Evolutionary conservation across 2,888 invertebrate genomes (phyloP).

Genomic region (Nemapogon koenigi): DNA sequence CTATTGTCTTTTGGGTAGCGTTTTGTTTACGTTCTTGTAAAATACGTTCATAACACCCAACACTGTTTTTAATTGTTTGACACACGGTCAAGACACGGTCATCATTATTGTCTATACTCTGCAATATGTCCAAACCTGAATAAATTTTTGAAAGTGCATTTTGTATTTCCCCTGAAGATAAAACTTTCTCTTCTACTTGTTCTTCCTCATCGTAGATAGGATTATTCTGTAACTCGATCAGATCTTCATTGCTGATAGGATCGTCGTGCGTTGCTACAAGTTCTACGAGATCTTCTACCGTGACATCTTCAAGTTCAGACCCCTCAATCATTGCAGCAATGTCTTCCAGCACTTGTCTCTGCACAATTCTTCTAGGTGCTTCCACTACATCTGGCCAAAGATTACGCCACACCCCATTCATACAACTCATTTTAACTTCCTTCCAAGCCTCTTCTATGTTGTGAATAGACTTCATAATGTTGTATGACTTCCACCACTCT

Average conservation of each 20-base stretch:
- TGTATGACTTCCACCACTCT: constrained; percentile 17
- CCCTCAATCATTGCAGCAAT: constrained; percentile 8
- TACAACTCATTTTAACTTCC: constrained; percentile 12
- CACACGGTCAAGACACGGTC: not conserved
- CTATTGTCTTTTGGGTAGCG: constrained; percentile 14
- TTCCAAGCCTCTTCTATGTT: constrained; percentile 15
- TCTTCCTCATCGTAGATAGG: constrained; percentile 17
- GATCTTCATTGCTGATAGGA: constrained; percentile 18
- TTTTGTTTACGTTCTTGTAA: constrained; percentile 15
- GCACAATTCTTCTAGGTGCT: constrained; percentile 7
- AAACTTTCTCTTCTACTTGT: constrained; percentile 18
- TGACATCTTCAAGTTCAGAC: constrained; percentile 15
- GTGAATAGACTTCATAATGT: constrained; percentile 17
- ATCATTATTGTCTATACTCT: not conserved
- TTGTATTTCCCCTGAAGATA: constrained; percentile 16
- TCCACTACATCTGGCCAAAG: constrained; percentile 9
- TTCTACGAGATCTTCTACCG: constrained; percentile 14
- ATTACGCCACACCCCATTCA: constrained; percentile 15
- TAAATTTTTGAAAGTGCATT: constrained; percentile 2
- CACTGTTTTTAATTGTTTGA: not conserved
- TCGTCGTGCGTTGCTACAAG: constrained; percentile 17
- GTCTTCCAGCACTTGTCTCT: constrained; percentile 9
- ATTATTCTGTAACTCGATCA: constrained; percentile 17
- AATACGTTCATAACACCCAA: constrained; percentile 12
- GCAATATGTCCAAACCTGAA: constrained; percentile 1